A percentile compares a stretch with the other conserved stretches of the same genome.
Conservation (phyloP, 2,797 vertebrate species). For the Nannoperca australis region DNA sequence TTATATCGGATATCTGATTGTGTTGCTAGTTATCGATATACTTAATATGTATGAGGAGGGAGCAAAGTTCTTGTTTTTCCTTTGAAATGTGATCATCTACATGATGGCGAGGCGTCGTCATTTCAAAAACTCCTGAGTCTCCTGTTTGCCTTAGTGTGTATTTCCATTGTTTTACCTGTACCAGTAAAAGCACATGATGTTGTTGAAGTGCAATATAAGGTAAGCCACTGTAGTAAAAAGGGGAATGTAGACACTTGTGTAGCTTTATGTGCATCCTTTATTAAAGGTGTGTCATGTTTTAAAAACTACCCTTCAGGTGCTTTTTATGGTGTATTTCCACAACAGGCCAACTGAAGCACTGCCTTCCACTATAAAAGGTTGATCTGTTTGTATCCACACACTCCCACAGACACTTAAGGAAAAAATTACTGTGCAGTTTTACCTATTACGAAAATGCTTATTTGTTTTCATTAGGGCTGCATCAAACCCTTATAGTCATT, state of each 20-base stretch:
- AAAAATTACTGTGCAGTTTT: neutral
- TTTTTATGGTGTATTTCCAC: neutral
- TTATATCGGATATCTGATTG: conserved; percentile 20
- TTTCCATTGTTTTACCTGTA: conserved; percentile 58
- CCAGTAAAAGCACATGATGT: conserved; percentile 72
- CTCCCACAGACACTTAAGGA: neutral
- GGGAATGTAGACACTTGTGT: conserved; percentile 76
- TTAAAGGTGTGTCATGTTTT: conserved; percentile 72
- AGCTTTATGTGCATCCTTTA: conserved; percentile 68
- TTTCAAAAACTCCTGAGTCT: conserved; percentile 44
- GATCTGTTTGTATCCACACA: neutral
- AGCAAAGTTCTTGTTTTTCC: conserved; percentile 17
- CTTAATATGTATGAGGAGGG: conserved; percentile 5
- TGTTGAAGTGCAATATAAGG: conserved; percentile 75
- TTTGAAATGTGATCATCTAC: conserved; percentile 21
- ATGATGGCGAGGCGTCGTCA: conserved; percentile 14
- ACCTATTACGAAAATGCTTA: neutral
- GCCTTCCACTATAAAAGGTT: neutral
- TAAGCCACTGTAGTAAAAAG: conserved; percentile 48
- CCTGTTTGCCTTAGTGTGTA: conserved; percentile 66
- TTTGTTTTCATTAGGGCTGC: neutral
- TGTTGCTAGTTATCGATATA: conserved; percentile 37
- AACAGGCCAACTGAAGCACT: neutral
- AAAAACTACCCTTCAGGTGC: conserved; percentile 29
- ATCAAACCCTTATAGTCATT: neutral